Percentiles rank a stretch among this genome's conserved stretches.
These are phyloP conservation scores for Ylistrum balloti DNA, from an alignment of 1,140 invertebrate genomes.

Conservation along the genomic window DNA sequence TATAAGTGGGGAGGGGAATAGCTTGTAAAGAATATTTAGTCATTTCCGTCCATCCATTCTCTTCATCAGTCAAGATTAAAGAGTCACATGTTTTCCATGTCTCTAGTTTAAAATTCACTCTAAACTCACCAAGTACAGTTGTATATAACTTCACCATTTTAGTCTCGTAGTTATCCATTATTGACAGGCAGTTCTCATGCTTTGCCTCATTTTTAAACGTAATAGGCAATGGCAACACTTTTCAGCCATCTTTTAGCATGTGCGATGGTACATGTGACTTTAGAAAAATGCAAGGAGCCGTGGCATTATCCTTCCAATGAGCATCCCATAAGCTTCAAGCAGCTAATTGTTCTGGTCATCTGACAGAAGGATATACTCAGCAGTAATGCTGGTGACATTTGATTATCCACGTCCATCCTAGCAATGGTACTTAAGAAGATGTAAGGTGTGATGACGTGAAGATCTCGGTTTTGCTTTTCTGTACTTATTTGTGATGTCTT, in stretches of 20 bases:
- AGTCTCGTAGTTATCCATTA: constrained; percentile 31
- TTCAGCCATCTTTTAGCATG: constrained; percentile 42
- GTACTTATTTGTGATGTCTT: background rate
- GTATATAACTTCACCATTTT: background rate
- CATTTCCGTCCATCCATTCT: no score
- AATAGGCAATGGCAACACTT: constrained; percentile 43
- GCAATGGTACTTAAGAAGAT: constrained; percentile 42
- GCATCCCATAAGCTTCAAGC: no score
- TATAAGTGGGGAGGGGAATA: no score
- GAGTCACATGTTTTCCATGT: no score
- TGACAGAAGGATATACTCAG: no score
- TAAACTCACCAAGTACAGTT: constrained; percentile 47
- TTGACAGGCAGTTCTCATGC: constrained; percentile 45
- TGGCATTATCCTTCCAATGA: no score
- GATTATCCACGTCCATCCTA: constrained; percentile 21
- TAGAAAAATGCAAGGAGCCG: no score
- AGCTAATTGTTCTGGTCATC: no score
- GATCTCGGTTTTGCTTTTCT: constrained; percentile 43
- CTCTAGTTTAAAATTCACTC: no score
- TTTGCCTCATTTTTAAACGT: constrained; percentile 48
- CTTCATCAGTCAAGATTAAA: no score
- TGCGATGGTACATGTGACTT: background rate
- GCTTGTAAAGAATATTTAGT: no score
- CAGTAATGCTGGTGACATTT: background rate
- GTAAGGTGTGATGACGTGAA: constrained; percentile 2